These are phyloP conservation scores for Lutraria rhynchaena DNA, from an alignment of 1,140 invertebrate species.

Conservation along the genomic window DNA sequence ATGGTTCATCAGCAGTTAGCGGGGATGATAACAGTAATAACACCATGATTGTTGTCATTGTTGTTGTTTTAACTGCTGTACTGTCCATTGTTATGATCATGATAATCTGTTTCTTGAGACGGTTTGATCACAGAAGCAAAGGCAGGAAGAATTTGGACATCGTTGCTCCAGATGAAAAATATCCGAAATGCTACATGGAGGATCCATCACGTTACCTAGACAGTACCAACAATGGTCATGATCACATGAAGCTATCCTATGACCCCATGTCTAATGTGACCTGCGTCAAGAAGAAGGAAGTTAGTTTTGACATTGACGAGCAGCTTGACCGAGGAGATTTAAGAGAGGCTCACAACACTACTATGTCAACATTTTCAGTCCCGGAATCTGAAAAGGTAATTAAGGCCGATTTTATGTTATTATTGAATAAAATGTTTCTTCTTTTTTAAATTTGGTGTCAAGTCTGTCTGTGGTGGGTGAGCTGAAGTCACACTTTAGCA, in stretches of 20 bases:
- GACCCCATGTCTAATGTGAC: constrained; percentile 30
- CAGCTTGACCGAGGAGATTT: constrained; percentile 10
- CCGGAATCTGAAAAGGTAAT: constrained; percentile 55
- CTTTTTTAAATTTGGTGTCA: not conserved
- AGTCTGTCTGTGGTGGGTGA: too few relatives aligned
- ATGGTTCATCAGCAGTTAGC: not conserved
- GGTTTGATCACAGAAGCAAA: constrained; percentile 55
- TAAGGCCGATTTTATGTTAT: not conserved
- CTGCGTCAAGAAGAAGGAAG: constrained; percentile 45
- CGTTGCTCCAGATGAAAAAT: constrained; percentile 53
- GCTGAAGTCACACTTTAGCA: too few relatives aligned
- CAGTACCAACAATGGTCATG: constrained; percentile 13
- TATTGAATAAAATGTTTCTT: not conserved
- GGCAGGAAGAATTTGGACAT: constrained; percentile 52
- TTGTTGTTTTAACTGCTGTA: constrained; percentile 45
- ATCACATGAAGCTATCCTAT: constrained; percentile 32
- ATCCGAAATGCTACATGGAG: constrained; percentile 55
- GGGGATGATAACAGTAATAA: constrained; percentile 40
- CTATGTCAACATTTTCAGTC: constrained; percentile 52
- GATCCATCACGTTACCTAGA: constrained; percentile 32
- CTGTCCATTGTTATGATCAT: constrained; percentile 52
- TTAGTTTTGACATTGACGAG: constrained; percentile 57
- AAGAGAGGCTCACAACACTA: constrained; percentile 45
- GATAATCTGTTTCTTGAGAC: constrained; percentile 53
- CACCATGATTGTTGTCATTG: constrained; percentile 51